phyloP scores from a whole-genome alignment of 1,140 invertebrate genomes.

The Phthorimaea operculella region DNA sequence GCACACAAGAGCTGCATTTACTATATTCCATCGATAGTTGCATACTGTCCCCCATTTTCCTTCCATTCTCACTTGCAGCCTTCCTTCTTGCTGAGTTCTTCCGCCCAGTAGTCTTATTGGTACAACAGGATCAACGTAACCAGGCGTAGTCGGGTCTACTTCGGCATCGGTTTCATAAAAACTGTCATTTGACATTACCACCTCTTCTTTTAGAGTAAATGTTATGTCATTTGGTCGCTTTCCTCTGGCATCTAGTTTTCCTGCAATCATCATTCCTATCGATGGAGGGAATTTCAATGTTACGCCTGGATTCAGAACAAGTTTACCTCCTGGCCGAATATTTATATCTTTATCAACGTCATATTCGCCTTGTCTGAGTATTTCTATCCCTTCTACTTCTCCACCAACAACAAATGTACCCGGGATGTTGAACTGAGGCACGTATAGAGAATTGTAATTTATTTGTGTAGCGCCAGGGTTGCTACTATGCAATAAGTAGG shows the following conservation, averaged over 20 bases:
- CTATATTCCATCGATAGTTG: slow-evolving; percentile 95
- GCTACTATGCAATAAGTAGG: slow-evolving; percentile 85
- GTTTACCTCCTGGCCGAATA: slow-evolving; percentile 85
- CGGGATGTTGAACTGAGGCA: slow-evolving; percentile 78
- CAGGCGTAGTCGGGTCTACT: slow-evolving; percentile 67
- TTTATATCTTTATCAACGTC: slow-evolving; percentile 91
- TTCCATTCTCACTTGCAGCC: slow-evolving; percentile 83
- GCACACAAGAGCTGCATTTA: slow-evolving; percentile 92
- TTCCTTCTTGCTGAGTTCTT: slow-evolving; percentile 78
- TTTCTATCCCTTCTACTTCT: slow-evolving; percentile 88
- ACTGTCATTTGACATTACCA: slow-evolving; percentile 72
- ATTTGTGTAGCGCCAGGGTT: slow-evolving; percentile 85
- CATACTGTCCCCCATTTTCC: slow-evolving; percentile 97
- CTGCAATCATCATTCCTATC: slow-evolving; percentile 97
- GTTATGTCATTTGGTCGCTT: slow-evolving; percentile 79
- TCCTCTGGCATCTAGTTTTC: slow-evolving; percentile 86
- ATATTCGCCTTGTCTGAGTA: slow-evolving; percentile 82
- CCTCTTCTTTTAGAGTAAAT: slow-evolving; percentile 81
- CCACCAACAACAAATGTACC: slow-evolving; percentile 82
- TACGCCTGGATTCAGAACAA: slow-evolving; percentile 88
- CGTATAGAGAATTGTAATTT: slow-evolving; percentile 76
- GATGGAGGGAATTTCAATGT: slow-evolving; percentile 88
- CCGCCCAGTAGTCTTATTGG: slow-evolving; percentile 83
- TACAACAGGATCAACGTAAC: slow-evolving; percentile 68
- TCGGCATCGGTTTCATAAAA: slow-evolving; percentile 70